Conservation (phyloP, 2,113 vertebrate genomes). For the Malaclemys terrapin region DNA sequence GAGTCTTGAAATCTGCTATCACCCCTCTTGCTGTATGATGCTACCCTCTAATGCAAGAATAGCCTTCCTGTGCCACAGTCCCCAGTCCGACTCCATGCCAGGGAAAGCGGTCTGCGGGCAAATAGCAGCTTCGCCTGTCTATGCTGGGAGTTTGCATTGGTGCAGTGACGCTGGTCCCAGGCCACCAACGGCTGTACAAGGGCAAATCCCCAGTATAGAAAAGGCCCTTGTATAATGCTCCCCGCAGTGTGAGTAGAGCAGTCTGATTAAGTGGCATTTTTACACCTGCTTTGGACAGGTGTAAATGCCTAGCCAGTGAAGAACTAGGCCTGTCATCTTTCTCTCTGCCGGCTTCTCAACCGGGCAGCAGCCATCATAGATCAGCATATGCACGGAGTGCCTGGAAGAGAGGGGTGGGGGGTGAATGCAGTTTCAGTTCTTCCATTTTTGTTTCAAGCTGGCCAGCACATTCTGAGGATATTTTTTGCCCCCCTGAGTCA, state of each 20-base stretch:
- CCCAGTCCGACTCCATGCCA: no score
- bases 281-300: background rate
- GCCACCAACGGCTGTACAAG: background rate
- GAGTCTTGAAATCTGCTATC: background rate
- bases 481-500: background rate
- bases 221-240: background rate
- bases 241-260: background rate
- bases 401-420: no score
- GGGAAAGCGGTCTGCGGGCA: background rate
- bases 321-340: background rate
- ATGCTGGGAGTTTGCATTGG: background rate
- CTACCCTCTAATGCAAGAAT: background rate
- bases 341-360: background rate
- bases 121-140: background rate
- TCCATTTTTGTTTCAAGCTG: background rate
- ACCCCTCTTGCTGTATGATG: background rate
- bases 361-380: background rate
- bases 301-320: background rate
- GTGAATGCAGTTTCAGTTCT: background rate
- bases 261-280: background rate
- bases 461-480: background rate
- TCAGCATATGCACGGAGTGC: no score
- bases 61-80: background rate
- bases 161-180: background rate
- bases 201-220: background rate